These are phyloP conservation scores for Marasmarcha lunaedactyla DNA, from an alignment of 2,888 invertebrate genomes.

Conservation along the genomic window DNA sequence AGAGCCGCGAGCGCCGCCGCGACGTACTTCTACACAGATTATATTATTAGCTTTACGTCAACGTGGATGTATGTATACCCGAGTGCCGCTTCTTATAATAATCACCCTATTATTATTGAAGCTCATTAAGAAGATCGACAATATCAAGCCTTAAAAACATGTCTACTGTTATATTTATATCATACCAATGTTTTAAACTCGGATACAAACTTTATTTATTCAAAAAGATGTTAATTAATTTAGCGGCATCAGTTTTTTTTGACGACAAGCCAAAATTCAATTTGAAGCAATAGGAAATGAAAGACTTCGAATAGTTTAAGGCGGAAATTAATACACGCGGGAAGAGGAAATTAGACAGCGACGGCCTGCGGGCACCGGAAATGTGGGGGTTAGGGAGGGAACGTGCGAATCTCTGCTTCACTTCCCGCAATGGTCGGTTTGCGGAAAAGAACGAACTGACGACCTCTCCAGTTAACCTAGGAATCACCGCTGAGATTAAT, in stretches of 20 bases:
- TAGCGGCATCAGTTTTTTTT: too few relatives aligned
- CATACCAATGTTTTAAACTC: too few relatives aligned
- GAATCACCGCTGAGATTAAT: too few relatives aligned
- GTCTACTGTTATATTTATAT: too few relatives aligned
- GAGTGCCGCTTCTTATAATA: too few relatives aligned
- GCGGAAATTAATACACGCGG: conserved; percentile 63
- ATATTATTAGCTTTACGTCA: not conserved
- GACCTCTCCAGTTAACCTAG: conserved; percentile 3
- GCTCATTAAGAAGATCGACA: too few relatives aligned
- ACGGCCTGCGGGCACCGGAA: conserved; percentile 48
- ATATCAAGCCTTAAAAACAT: too few relatives aligned
- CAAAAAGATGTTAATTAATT: too few relatives aligned
- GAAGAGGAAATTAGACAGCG: conserved; percentile 64
- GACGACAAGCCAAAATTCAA: not conserved
- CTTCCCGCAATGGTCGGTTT: conserved; percentile 41
- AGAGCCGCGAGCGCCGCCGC: conserved; percentile 14
- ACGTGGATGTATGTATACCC: not conserved
- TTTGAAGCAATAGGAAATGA: conserved; percentile 39
- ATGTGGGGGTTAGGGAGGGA: conserved; percentile 31
- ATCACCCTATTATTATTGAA: too few relatives aligned
- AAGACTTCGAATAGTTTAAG: conserved; percentile 46
- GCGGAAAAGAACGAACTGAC: conserved; percentile 35
- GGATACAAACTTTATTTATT: too few relatives aligned
- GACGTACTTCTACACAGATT: not conserved
- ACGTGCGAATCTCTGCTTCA: conserved; percentile 40